phyloP scores from a whole-genome alignment of 2,797 vertebrate genomes.

The Chrosomus eos region DNA sequence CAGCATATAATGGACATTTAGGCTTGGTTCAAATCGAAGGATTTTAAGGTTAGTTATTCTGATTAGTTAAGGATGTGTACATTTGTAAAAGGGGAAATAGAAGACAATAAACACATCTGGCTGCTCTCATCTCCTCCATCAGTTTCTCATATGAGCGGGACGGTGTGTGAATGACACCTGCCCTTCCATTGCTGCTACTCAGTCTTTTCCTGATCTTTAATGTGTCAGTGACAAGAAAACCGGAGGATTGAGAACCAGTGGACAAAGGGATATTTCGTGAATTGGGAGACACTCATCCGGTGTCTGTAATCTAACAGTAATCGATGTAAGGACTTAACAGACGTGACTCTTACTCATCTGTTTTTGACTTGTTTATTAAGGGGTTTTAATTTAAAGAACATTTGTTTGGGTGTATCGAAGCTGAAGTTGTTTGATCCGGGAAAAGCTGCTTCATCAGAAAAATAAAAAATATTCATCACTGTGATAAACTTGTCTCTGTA shows the following conservation, averaged over 20 bases:
- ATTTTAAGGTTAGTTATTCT: constrained; percentile 11
- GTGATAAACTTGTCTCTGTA: background rate
- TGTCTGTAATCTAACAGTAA: constrained; percentile 2
- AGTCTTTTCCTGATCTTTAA: background rate
- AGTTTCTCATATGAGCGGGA: background rate
- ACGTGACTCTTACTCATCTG: background rate
- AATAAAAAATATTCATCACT: constrained; percentile 49
- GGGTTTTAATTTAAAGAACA: constrained; percentile 22
- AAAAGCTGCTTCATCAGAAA: constrained; percentile 23
- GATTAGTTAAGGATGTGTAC: background rate
- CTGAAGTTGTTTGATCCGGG: background rate
- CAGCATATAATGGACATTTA: background rate
- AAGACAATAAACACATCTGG: background rate
- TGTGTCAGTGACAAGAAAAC: background rate
- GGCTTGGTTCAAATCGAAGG: background rate
- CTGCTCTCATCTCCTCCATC: constrained; percentile 1
- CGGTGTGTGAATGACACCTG: constrained; percentile 10
- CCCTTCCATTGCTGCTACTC: constrained; percentile 4
- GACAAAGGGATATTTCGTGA: background rate
- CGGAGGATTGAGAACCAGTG: background rate
- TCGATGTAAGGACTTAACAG: background rate
- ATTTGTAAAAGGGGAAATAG: background rate
- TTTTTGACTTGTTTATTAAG: constrained; percentile 20
- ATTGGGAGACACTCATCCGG: constrained; percentile 3
- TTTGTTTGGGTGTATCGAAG: constrained; percentile 18